Conservation (phyloP, 2,797 vertebrate genomes). For the Ambastaia sidthimunki region DNA sequence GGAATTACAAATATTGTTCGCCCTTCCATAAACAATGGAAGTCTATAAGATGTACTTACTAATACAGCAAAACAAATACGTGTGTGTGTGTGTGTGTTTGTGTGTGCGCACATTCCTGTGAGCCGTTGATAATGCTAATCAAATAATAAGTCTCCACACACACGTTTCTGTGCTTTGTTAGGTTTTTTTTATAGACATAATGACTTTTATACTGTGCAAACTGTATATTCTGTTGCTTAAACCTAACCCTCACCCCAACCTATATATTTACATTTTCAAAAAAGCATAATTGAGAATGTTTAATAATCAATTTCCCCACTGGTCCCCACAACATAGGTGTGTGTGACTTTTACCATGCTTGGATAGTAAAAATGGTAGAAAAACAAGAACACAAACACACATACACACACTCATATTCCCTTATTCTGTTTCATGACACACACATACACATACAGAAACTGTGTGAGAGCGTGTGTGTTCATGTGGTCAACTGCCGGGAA, state of each 20-base stretch:
- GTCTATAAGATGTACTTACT: not conserved
- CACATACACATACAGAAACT: not conserved
- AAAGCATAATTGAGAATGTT: too few relatives aligned
- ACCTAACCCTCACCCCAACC: too few relatives aligned
- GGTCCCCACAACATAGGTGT: too few relatives aligned
- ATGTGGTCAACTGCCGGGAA: conserved; percentile 70
- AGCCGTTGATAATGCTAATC: conserved; percentile 50
- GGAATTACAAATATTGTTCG: not conserved
- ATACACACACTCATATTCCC: conserved; percentile 48
- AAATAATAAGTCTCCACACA: conserved; percentile 55
- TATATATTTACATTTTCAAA: too few relatives aligned
- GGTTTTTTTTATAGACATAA: too few relatives aligned
- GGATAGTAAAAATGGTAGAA: too few relatives aligned
- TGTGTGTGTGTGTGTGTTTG: conserved; percentile 11
- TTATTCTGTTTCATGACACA: conserved; percentile 46
- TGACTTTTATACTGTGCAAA: too few relatives aligned
- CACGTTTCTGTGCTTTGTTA: conserved; percentile 39
- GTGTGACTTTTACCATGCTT: too few relatives aligned
- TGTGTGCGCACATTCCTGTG: conserved; percentile 25
- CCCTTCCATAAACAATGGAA: conserved; percentile 4
- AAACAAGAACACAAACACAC: too few relatives aligned
- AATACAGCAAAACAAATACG: conserved; percentile 13
- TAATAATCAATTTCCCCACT: too few relatives aligned
- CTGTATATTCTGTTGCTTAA: too few relatives aligned
- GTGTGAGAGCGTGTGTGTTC: conserved; percentile 55